Percentiles rank a stretch among this genome's conserved stretches.
phyloP scores from a whole-genome alignment of 2,888 invertebrate species.

The Eulithis prunata region DNA sequence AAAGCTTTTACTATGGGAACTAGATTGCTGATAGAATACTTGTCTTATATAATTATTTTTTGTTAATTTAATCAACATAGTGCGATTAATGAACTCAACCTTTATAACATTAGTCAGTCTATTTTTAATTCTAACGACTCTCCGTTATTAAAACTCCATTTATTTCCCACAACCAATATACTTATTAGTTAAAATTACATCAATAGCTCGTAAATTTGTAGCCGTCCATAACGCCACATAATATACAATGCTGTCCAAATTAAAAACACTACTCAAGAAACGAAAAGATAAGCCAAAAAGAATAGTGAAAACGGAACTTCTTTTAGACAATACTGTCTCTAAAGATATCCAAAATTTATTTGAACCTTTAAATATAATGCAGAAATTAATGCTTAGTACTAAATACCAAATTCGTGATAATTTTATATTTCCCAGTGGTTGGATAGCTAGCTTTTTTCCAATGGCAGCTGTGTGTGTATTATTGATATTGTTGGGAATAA shows the following conservation, averaged over 20 bases:
- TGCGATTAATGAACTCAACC: background rate
- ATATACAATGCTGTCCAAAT: background rate
- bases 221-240: background rate
- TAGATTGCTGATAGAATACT: too few species aligned
- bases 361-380: conserved; percentile 7
- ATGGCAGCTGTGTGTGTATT: background rate
- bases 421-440: conserved; percentile 18
- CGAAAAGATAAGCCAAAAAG: background rate
- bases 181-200: background rate
- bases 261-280: background rate
- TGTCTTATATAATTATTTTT: too few species aligned
- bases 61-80: background rate
- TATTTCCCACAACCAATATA: background rate
- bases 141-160: background rate
- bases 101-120: background rate
- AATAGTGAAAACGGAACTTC: background rate
- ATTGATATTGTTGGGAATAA: background rate
- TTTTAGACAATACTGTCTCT: conserved; percentile 7
- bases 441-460: background rate
- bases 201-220: background rate
- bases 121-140: too few species aligned
- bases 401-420: conserved; percentile 9
- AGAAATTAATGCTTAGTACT: conserved; percentile 6
- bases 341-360: conserved; percentile 12
- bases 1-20: too few species aligned